A percentile compares a stretch with the other conserved stretches of the same genome.
Conservation (phyloP, 2,888 invertebrate genomes). For the Aelia acuminata region DNA sequence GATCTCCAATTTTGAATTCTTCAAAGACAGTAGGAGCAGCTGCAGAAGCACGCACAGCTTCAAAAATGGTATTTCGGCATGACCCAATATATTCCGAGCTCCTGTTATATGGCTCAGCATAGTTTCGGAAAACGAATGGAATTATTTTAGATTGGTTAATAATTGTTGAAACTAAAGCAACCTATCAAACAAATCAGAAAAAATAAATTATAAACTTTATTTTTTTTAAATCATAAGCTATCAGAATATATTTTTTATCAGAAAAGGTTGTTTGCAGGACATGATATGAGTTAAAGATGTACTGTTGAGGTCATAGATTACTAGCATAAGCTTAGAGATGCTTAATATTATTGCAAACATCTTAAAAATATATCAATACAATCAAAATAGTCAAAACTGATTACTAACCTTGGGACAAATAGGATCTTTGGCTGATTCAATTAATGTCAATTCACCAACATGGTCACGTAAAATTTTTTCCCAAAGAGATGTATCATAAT, state of each 20-base stretch:
- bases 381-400: too few relatives aligned
- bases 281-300: too few relatives aligned
- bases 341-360: too few relatives aligned
- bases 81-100: slow-evolving; percentile 82
- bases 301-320: too few relatives aligned
- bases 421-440: slow-evolving; percentile 73
- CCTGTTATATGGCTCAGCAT: slow-evolving; percentile 79
- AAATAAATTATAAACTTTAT: slow-evolving; percentile 26
- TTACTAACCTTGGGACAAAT: slow-evolving; percentile 72
- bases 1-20: slow-evolving; percentile 80
- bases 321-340: too few relatives aligned
- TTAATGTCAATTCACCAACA: slow-evolving; percentile 76
- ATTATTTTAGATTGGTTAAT: slow-evolving; percentile 81
- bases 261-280: too few relatives aligned
- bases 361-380: too few relatives aligned
- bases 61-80: slow-evolving; percentile 81
- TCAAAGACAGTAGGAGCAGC: slow-evolving; percentile 94
- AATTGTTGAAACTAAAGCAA: slow-evolving; percentile 84
- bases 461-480: slow-evolving; percentile 81
- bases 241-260: too few relatives aligned
- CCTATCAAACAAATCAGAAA: slow-evolving; percentile 69
- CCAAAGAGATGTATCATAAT: slow-evolving; percentile 90
- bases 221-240: neutral
- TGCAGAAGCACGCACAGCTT: slow-evolving; percentile 89
- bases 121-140: slow-evolving; percentile 89